Base-by-base conservation (phyloP, 2,113 vertebrate genomes). In the Maccullochella peelii region DNA sequence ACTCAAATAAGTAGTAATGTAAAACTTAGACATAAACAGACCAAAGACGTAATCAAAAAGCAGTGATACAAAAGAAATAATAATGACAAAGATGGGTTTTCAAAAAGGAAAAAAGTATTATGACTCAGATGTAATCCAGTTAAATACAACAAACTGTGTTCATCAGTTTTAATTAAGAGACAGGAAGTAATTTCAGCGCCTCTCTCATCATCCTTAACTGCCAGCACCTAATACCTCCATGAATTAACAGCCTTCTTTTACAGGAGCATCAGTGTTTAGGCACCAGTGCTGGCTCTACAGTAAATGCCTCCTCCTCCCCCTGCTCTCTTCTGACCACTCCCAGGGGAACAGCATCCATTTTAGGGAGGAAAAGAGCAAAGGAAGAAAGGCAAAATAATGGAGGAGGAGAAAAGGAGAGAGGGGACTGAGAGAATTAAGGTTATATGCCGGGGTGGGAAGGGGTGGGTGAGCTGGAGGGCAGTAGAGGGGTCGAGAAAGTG, bases 271-370 rank as follows among this genome's bases (percentile, higher is more conserved):
- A 30, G 61, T 85, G 61, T 82, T 75, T 20, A 68, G 76, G 57
- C 79, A 49, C 49, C 58, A 52, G 59, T 40, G 33, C 40, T 44
- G 33, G 44, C 82, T 75, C 63, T 55, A 70, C 59, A 44, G 50
- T 73, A 74, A 89, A 69, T 79, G 85, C 66, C 76, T 81, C 86
- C 86, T 84, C 72, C 68, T 83, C 76, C 82, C 80, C 65, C 75
- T 66, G 69, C 77, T 83, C 83, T 78, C 87, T n/a, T n/a, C 82
- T 90, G 85, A 93, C 86, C 88, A 75, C 79, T 86, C 89, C 79
- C 86, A 7, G 11, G 84, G 83, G 92, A 89, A 47, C 75, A 86
- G 74, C 86, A 84, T 92, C 88, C 81, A 92, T 92, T 92, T 91
- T 87, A 88, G 78, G 75, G 73, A 85, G 85, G 88, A 90, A 90